Evolutionary conservation across 2,888 invertebrate genomes (phyloP).

Genomic region (Iselma pallidipennis): DNA sequence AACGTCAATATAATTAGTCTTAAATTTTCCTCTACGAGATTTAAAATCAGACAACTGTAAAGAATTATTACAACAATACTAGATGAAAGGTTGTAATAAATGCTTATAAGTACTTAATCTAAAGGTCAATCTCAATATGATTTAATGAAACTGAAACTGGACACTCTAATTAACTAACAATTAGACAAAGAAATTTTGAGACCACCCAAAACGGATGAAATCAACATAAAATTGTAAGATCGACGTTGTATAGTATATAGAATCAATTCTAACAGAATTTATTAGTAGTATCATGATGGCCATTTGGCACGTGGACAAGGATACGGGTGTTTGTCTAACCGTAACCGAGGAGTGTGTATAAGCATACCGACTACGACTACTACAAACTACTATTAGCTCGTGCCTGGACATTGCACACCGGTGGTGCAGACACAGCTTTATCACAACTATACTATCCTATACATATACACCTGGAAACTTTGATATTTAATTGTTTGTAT

Average conservation of each 20-base stretch:
- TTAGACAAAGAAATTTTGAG: neutral
- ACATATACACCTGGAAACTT: neutral
- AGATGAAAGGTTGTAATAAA: no score
- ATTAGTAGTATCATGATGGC: constrained; percentile 12
- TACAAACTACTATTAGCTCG: neutral
- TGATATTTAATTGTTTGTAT: neutral
- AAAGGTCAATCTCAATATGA: neutral
- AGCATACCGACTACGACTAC: neutral
- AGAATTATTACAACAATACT: no score
- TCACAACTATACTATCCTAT: neutral
- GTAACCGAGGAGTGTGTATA: constrained; percentile 16
- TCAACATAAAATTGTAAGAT: neutral
- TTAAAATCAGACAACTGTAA: no score
- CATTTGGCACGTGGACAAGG: constrained; percentile 32
- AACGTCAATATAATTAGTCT: no score
- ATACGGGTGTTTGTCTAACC: constrained; percentile 32
- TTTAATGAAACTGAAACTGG: neutral
- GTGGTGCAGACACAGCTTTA: neutral
- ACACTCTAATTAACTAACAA: neutral
- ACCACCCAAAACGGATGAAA: neutral
- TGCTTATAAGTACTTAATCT: neutral
- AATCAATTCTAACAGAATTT: neutral
- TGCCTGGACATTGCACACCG: neutral
- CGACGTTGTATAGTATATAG: neutral
- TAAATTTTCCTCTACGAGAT: no score